These are phyloP conservation scores for Ivindomyrus marchei DNA, from an alignment of 2,113 vertebrate genomes.

Conservation along the genomic window DNA sequence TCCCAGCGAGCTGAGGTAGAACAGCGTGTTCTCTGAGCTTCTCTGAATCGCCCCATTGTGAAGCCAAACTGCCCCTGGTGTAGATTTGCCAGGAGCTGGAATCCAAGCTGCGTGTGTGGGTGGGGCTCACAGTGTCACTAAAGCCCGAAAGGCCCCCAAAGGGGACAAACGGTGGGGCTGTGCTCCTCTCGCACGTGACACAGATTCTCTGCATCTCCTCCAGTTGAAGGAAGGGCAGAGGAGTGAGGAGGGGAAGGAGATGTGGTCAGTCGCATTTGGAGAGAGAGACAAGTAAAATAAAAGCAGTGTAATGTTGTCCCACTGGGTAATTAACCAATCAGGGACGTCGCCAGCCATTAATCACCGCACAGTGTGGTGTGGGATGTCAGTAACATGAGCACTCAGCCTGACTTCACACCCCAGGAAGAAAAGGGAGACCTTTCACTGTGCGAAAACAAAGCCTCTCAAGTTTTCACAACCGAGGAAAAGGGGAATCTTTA, in stretches of 20 bases:
- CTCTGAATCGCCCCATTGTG: slow-evolving; percentile 42
- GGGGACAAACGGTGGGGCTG: not conserved
- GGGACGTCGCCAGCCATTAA: not conserved
- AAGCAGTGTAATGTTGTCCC: not conserved
- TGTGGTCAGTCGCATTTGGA: not conserved
- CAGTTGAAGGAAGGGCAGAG: slow-evolving; percentile 26
- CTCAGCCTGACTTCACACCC: not conserved
- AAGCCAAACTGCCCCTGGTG: slow-evolving; percentile 27
- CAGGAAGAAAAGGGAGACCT: not conserved
- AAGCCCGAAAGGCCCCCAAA: not conserved
- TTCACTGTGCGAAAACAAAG: not conserved
- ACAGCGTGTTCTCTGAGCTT: slow-evolving; percentile 11
- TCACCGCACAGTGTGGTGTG: not conserved
- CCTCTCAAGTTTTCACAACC: not conserved
- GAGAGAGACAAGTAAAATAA: not conserved
- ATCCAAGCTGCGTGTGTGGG: not conserved
- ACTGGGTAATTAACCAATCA: not conserved
- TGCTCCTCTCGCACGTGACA: slow-evolving; percentile 31
- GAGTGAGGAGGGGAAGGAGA: slow-evolving; percentile 20
- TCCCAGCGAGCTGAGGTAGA: not conserved
- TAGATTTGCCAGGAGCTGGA: not conserved
- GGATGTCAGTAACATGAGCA: too few species aligned
- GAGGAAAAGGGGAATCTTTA: not conserved
- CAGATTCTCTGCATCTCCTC: not conserved
- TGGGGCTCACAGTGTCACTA: not conserved